Evolutionary conservation across 2,797 vertebrate species (phyloP), one percentile per base, ranked within the genome.

Genomic region (Peromyscus attwateri): DNA sequence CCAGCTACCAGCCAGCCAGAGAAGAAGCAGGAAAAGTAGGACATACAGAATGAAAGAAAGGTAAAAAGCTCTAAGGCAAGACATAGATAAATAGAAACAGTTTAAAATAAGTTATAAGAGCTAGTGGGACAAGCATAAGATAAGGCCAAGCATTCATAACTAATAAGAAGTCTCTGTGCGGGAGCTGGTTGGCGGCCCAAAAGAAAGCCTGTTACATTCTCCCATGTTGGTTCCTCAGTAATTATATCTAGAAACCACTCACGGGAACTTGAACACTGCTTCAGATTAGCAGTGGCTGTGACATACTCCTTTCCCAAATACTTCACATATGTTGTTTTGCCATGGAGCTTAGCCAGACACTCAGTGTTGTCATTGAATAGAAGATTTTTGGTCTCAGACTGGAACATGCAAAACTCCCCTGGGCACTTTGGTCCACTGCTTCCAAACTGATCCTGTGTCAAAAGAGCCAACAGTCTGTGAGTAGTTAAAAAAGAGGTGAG

Each of bases 341-440:
- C 0, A 0, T 1, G 57, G 89, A 99, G 82, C 40, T 98, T 98
- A 94, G 99, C 98, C 97, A 99, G 99, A 95, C 99, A 99, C 96
- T 99, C 98, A 0, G 99, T 99, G 96, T 98, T 98, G 97, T 99
- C 99, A 73, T 99, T 99, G 98, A 99, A 99, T 90, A 99, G 99
- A 16, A 99, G 99, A 94, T 99, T 99, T 93, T 98, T 99, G 2
- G 14, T 37, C 0, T 89, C 0, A 3, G 99, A 99, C 40, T 96
- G 17, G 96, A 99, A 99, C 98, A 99, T 49, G 31, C 52, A 98
- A 94, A 99, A 99, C 1, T 43, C 0, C 43, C 0, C 0, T 10
- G 95, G 29, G 34, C 97, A 27, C 1, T 19, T 93, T 0, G 0
- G n/a, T 25, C 37, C 83, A 1, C 84, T 93, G 19, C 31, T 0